Conservation (phyloP, 2,888 invertebrate genomes). For the Oscheius sp. region DNA sequence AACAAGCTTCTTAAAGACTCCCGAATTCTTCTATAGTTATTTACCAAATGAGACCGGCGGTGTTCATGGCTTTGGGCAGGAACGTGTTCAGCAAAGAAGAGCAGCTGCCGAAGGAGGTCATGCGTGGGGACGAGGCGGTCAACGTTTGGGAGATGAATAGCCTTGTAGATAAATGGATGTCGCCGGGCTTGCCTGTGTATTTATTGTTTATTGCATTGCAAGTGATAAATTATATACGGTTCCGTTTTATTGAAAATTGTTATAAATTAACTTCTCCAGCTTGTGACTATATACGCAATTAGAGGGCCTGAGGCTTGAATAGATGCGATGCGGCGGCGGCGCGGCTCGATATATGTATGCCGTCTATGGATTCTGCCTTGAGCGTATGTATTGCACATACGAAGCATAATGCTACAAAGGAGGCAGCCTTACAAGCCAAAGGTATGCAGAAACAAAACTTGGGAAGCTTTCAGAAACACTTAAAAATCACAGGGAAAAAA, state of each 20-base stretch:
- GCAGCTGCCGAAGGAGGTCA: constrained; percentile 13
- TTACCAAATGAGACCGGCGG: constrained; percentile 55
- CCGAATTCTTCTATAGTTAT: constrained; percentile 57
- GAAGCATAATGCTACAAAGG: constrained; percentile 49
- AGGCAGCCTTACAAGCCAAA: constrained; percentile 57
- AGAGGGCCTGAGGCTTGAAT: neutral
- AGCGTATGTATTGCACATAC: constrained; percentile 42
- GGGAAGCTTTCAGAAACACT: constrained; percentile 35
- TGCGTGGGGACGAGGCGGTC: constrained; percentile 26
- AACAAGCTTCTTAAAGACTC: constrained; percentile 56
- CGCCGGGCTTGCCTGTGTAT: constrained; percentile 1
- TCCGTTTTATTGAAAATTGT: neutral
- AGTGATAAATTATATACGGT: neutral
- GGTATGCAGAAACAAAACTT: constrained; percentile 36
- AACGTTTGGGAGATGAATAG: constrained; percentile 24
- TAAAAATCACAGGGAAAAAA: constrained; percentile 41
- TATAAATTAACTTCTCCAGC: neutral
- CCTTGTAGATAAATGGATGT: neutral
- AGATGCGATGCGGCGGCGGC: constrained; percentile 17
- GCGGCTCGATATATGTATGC: constrained; percentile 9
- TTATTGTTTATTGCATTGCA: neutral
- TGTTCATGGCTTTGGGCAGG: constrained; percentile 30
- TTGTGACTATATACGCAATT: neutral
- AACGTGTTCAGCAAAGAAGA: constrained; percentile 14
- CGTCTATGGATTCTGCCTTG: constrained; percentile 52